Evolutionary conservation across 2,113 vertebrate genomes (phyloP), one percentile per base, ranked within the genome.

Genomic region (Tenebrosternarchus preto): DNA sequence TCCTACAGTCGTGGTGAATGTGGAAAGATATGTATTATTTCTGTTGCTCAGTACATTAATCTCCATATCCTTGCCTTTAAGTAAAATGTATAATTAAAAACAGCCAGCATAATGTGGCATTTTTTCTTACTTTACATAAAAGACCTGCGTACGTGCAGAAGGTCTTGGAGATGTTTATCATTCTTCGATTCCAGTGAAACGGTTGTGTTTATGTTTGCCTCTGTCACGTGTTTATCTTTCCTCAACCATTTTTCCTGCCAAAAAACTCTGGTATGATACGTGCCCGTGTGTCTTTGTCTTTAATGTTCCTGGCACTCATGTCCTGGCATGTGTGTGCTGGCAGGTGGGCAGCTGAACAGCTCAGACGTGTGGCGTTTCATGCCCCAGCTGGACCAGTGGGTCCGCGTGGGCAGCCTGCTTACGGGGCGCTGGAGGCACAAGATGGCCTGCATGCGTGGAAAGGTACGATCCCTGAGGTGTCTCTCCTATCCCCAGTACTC

Each of bases 341-440:
- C 67, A 95, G 94, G 94, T 67, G 94, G 94, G 39, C 93, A 95
- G 77, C 88, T 94, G 85, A 92, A 90, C 86, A 94, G 93, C 84
- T 87, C 77, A 0, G 93, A 94, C 0, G 90, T 93, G 4, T 95
- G 94, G 94, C 85, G 92, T 82, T 90, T 93, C 78, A 93, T 90
- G 83, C 91, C 93, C 8, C 91, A 91, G 73, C 78, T 94, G 66
- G 92, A 93, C 0, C 90, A 92, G 53, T 95, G 94, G 94, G 90
- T 95, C 61, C 92, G 90, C 27, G 92, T 94, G 3, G 91, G 92
- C 20, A 87, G 89, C 0, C 64, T 95, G 80, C 88, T 87, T 73
- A 92, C 91, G 61, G 92, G 93, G 60, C 85, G 94, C 39, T 94
- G 94, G 94, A 90, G 92, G 50, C 94, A 95, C 86, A 94, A 91